Conservation (phyloP, 2,113 vertebrate genomes). For the Gallinago jamesoni region DNA sequence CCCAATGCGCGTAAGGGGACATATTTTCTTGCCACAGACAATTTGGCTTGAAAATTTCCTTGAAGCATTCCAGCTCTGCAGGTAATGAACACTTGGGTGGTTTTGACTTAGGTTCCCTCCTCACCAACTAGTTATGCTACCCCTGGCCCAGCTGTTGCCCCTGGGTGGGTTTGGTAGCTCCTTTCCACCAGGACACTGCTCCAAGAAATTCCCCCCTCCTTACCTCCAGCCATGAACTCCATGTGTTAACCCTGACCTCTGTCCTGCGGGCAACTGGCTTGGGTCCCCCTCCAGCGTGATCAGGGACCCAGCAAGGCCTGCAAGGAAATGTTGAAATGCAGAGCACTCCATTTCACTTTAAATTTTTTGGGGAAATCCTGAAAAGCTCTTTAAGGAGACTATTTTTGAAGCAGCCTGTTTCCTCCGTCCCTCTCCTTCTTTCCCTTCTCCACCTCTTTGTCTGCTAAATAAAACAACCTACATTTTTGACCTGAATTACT, state of each 20-base stretch:
- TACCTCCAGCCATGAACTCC: not conserved
- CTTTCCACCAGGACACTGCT: not conserved
- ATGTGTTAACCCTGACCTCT: not conserved
- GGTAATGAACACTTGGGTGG: not conserved
- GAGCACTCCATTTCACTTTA: not conserved
- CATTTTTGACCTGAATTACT: slow-evolving; percentile 70
- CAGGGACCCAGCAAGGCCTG: not conserved
- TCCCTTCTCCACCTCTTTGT: slow-evolving; percentile 16
- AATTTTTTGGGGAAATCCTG: not conserved
- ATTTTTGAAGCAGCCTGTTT: slow-evolving; percentile 13
- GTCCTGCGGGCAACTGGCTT: not conserved
- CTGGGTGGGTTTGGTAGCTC: not conserved
- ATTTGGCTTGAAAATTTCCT: not conserved
- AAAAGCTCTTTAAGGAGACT: not conserved
- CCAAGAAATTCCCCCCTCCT: not conserved
- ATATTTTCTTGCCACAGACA: not conserved
- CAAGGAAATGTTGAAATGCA: not conserved
- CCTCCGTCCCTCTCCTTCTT: not conserved
- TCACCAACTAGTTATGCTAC: not conserved
- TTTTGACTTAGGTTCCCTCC: not conserved
- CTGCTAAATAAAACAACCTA: slow-evolving; percentile 70
- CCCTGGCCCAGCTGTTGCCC: not conserved
- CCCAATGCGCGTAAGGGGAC: not conserved
- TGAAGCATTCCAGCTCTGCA: not conserved
- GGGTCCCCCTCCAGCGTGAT: not conserved